Percentiles rank a stretch among this genome's conserved stretches.
phyloP scores from a whole-genome alignment of 2,888 invertebrate genomes.

The Chrysotoxum bicinctum region DNA sequence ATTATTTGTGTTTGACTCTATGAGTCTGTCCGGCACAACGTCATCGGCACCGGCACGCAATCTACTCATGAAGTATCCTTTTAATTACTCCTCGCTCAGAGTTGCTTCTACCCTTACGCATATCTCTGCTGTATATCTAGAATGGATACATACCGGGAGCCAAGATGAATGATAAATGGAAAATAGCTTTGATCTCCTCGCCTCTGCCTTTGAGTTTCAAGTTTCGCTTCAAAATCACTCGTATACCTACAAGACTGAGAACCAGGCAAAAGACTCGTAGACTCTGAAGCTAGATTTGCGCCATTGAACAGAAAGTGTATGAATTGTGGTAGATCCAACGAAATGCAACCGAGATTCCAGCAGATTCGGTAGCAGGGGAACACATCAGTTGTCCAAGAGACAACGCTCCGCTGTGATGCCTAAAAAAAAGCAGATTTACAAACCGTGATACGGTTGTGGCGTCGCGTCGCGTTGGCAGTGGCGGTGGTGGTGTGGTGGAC shows the following conservation, averaged over 20 bases:
- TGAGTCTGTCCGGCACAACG: conserved; percentile 42
- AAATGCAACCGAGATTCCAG: conserved; percentile 57
- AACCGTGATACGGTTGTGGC: conserved; percentile 24
- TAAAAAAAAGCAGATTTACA: conserved; percentile 47
- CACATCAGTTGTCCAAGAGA: conserved; percentile 30
- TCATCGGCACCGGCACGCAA: conserved; percentile 53
- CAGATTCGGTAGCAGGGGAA: neutral
- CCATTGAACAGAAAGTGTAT: conserved; percentile 12
- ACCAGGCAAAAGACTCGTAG: neutral
- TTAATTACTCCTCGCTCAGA: conserved; percentile 55
- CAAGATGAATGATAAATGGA: conserved; percentile 69
- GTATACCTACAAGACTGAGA: neutral
- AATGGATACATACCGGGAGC: conserved; percentile 11
- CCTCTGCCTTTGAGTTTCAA: conserved; percentile 8
- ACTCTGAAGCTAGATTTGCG: conserved; percentile 3
- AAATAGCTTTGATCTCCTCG: conserved; percentile 59
- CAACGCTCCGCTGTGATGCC: conserved; percentile 2
- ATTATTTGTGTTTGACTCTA: conserved; percentile 36
- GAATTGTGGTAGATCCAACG: conserved; percentile 54
- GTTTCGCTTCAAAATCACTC: neutral
- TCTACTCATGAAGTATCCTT: conserved; percentile 58
- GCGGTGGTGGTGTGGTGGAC: neutral
- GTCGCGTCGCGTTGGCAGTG: neutral
- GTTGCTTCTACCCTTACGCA: conserved; percentile 64
- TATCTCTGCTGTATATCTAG: neutral